Base-by-base conservation (phyloP, 2,113 vertebrate genomes). In the Podarcis muralis region DNA sequence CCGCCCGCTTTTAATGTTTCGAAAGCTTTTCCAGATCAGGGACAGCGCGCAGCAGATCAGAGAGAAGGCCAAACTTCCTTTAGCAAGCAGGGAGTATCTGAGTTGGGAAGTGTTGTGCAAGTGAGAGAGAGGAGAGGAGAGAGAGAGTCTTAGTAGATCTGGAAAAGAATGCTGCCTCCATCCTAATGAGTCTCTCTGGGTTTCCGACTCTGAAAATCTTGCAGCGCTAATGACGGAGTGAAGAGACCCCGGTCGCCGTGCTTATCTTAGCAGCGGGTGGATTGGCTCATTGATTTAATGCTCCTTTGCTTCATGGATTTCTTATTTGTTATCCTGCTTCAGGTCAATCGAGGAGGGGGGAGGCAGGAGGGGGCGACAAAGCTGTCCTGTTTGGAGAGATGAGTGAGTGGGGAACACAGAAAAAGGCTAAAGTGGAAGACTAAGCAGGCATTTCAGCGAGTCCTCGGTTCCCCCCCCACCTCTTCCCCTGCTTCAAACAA, bases 181-280 rank as follows among this genome's bases (percentile, higher is more conserved):
- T 62, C 76, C 92, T 91, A 88, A 87, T 23, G 91, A 88, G 87
- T 16, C 80, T 90, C 85, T 87, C 87, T 1, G 66, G 92, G 27
- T 89, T 89, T 48, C 90, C 59, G 88, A 88, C 94, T 87, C 91
- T n/a, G 85, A 89, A 83, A 85, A 91, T 91, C 91, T 86, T 81
- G 2, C 81, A 72, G 59, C 68, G 6, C 90, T 77, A 6, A 80
- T 62, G 91, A 12, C 6, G 0, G 76, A 85, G 87, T 0, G 0
- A 81, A 83, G 83, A 87, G 43, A 37, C 86, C 86, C 91, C 0
- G 62, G 85, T 32, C 25, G 88, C 79, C n/a, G 53, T 16, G 93
- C 92, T 89, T 22, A 13, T 87, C 91, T 84, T 79, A 85, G 87
- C 92, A 92, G 89, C 90, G 84, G 92, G 91, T 59, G 6, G 2